These are phyloP conservation scores for Anticlea derivata DNA, from an alignment of 2,888 invertebrate genomes.

Conservation along the genomic window DNA sequence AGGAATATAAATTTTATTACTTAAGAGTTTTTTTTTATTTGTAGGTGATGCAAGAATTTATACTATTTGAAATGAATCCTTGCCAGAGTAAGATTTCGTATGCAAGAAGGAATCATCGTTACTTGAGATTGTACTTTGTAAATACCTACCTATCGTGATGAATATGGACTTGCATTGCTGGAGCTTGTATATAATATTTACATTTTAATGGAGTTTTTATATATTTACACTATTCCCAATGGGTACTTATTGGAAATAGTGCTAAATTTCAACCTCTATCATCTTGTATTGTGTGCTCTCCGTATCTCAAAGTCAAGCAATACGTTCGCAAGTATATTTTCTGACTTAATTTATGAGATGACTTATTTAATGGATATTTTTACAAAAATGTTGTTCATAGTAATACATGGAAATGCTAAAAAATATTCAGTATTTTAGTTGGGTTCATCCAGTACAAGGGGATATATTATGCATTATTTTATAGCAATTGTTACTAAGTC, in stretches of 20 bases:
- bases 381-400: background rate
- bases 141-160: background rate
- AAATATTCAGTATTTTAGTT: constrained; percentile 4
- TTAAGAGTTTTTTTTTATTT: constrained; percentile 1
- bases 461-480: constrained; percentile 39
- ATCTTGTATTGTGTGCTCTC: no score
- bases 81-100: background rate
- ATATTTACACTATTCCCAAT: no score
- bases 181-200: no score
- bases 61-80: background rate
- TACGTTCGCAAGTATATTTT: no score
- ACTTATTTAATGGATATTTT: background rate
- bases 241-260: no score
- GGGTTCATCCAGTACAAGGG: constrained; percentile 18
- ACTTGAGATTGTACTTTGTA: background rate
- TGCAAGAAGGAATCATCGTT: background rate
- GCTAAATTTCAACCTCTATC: no score
- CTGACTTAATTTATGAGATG: no score
- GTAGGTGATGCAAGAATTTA: background rate
- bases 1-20: constrained; percentile 28
- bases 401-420: constrained; percentile 4
- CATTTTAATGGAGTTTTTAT: no score
- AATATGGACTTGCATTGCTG: background rate
- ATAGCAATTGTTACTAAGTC: constrained; percentile 55
- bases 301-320: no score